These are phyloP conservation scores for Spea bombifrons DNA, from an alignment of 2,113 vertebrate genomes.

Conservation along the genomic window DNA sequence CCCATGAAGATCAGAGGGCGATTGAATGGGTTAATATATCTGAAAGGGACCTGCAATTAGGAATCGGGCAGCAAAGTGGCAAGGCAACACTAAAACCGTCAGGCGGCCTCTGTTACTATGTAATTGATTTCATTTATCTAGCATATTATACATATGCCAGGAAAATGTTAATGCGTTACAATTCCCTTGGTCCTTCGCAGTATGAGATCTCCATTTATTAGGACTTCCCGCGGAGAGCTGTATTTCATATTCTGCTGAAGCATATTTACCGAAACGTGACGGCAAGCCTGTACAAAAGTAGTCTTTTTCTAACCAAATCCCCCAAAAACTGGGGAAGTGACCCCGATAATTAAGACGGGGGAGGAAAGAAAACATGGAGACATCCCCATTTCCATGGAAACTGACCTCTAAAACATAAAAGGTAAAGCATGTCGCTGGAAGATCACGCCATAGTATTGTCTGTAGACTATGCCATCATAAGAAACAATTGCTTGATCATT, in stretches of 20 bases:
- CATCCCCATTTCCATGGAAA: no score
- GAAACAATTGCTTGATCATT: no score
- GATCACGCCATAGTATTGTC: no score
- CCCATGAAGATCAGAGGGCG: neutral
- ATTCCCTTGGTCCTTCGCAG: neutral
- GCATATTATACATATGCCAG: neutral
- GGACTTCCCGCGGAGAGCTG: neutral
- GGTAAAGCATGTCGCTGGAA: no score
- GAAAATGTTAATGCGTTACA: slow-evolving; percentile 1
- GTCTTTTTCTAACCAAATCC: no score
- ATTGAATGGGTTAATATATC: neutral
- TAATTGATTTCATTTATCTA: neutral
- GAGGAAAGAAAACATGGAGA: no score
- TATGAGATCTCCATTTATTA: neutral
- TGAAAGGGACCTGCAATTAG: neutral
- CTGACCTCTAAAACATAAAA: no score
- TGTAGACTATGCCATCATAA: no score
- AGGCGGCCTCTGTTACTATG: neutral
- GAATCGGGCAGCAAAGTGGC: neutral
- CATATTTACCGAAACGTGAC: neutral
- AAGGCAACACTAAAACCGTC: neutral
- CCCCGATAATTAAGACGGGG: no score
- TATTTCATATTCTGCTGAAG: neutral
- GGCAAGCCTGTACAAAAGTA: no score
- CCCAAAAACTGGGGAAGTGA: no score